Percentiles rank a stretch among this genome's conserved stretches.
phyloP scores from a whole-genome alignment of 1,140 invertebrate genomes.

The Metopolophium dirhodum region DNA sequence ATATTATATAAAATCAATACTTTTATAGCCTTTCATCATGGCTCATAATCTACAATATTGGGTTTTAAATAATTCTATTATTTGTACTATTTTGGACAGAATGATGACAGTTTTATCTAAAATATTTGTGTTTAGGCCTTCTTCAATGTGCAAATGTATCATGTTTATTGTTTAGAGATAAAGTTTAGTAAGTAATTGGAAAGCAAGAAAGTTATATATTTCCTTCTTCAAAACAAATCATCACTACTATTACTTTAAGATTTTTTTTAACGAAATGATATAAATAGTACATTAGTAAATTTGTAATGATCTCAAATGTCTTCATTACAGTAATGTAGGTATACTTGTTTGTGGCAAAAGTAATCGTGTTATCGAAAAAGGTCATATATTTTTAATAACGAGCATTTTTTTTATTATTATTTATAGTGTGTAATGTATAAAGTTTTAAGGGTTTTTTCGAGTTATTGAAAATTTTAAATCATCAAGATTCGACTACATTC shows the following conservation, averaged over 20 bases:
- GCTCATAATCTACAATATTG: neutral
- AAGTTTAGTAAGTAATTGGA: neutral
- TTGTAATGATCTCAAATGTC: neutral
- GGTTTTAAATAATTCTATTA: neutral
- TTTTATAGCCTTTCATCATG: neutral
- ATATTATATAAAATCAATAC: neutral
- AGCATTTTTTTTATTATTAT: slow-evolving; percentile 18
- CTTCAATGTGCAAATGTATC: neutral
- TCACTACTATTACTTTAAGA: neutral
- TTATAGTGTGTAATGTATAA: neutral
- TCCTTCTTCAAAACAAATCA: neutral
- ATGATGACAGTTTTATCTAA: neutral
- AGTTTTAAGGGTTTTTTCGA: slow-evolving; percentile 10
- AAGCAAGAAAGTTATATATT: neutral
- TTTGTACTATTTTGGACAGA: neutral
- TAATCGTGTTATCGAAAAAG: neutral
- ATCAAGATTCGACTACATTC: neutral
- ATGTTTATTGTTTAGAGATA: neutral
- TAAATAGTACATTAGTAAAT: neutral
- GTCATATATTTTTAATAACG: slow-evolving; percentile 6
- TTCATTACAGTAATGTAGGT: neutral
- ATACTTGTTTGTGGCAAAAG: neutral
- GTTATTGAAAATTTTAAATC: slow-evolving; percentile 1
- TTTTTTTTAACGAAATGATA: neutral
- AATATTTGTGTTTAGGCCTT: neutral